Base-by-base conservation (phyloP, 2,888 invertebrate species). In the Apodemia arnacis region DNA sequence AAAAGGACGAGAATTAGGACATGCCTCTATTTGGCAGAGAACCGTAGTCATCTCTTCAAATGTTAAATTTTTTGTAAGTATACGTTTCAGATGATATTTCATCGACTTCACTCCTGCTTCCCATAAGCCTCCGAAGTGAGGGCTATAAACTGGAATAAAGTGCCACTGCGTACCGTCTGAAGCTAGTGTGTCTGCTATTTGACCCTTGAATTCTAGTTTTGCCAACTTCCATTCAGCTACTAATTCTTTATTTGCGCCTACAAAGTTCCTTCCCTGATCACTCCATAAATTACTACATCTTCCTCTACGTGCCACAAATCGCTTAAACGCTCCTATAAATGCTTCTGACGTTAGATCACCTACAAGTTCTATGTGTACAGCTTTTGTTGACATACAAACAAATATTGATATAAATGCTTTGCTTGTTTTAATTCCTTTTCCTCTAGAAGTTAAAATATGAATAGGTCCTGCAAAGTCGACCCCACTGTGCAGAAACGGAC, bases 401-500 rank as follows among this genome's bases (percentile, higher is more conserved):
- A 95, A 95, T 8, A 95, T 84, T 5, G 88, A 82, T 15, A 94
- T 92, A 38, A 95, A 95, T 8, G 86, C 89, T 69, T 94, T 94
- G 1, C 21, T 24, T 0, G 91, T 78, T 82, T 90, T 93, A 0
- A 74, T 38, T 34, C 94, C 94, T 84, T 94, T 85, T 10, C 92
- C 90, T 34, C 84, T 94, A 0, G 85, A 91, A 72, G 87, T 90
- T 7, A 91, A 72, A 18, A 93, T 66, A 34, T 90, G 79, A 10
- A 81, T 80, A 2, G 93, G 94, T 3, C 94, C 94, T 18, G 93
- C 92, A 85, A 93, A 95, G 78, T 94, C 93, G 0, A 94, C 88
- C 34, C 91, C 92, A 54, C 91, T 90, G 11, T 91, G 41, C 10
- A 88, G 6, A 83, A 93, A 94, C 4, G 93, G 85, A 72, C 92